Evolutionary conservation across 2,888 invertebrate genomes (phyloP).

Genomic region (Plagiodera versicolora): DNA sequence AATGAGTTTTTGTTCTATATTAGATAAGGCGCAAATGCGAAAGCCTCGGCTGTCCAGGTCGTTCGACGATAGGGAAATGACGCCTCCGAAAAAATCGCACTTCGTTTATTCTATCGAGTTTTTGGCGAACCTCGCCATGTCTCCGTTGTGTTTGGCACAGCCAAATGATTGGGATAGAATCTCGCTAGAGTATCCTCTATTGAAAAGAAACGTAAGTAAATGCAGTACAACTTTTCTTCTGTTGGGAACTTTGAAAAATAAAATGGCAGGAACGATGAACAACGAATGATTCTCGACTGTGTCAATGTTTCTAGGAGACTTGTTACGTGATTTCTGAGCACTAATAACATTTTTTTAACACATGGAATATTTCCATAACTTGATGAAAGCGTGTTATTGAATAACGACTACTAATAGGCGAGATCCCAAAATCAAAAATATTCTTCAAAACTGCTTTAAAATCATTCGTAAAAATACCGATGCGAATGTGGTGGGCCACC

Average conservation of each 20-base stretch:
- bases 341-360: too few relatives aligned
- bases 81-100: conserved; percentile 11
- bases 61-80: neutral
- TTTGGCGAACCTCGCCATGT: conserved; percentile 59
- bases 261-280: too few relatives aligned
- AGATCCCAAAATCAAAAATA: too few relatives aligned
- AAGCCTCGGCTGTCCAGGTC: conserved; percentile 44
- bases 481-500: too few relatives aligned
- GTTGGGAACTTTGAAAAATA: too few relatives aligned
- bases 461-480: conserved; percentile 3
- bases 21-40: conserved; percentile 42
- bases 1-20: conserved; percentile 9
- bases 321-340: too few relatives aligned
- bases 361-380: too few relatives aligned
- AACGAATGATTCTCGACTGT: too few relatives aligned
- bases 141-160: conserved; percentile 58
- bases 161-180: conserved; percentile 60
- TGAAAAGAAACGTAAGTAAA: conserved; percentile 50
- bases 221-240: neutral
- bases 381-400: too few relatives aligned
- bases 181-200: conserved; percentile 57
- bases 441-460: too few relatives aligned
- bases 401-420: too few relatives aligned
- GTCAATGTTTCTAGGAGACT: too few relatives aligned
- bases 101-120: conserved; percentile 54